These are phyloP conservation scores for Ridgeia piscesae DNA, from an alignment of 1,140 invertebrate genomes.

Conservation along the genomic window DNA sequence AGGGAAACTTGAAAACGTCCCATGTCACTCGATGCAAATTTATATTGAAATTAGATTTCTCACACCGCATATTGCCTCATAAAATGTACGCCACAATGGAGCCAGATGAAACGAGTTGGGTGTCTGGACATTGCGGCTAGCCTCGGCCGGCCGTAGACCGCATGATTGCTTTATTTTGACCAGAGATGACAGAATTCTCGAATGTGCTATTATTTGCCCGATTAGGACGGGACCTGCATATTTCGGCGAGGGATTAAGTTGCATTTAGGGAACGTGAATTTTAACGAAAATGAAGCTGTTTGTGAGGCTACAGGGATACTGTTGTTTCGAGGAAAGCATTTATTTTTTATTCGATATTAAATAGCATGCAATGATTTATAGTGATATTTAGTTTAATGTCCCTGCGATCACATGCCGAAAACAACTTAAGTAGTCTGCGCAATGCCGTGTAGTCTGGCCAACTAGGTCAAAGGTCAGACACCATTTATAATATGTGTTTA, in stretches of 20 bases:
- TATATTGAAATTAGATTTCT: slow-evolving; percentile 7
- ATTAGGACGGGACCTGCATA: background rate
- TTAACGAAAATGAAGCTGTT: background rate
- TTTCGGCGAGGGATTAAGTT: background rate
- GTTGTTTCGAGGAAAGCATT: background rate
- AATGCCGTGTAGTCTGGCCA: background rate
- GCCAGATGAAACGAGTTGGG: background rate
- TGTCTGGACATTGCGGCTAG: background rate
- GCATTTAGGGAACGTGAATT: background rate
- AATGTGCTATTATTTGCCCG: background rate
- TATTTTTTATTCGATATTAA: background rate
- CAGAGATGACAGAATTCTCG: background rate
- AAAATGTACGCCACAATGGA: background rate
- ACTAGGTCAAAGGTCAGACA: background rate
- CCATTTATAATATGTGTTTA: background rate
- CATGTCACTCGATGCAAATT: slow-evolving; percentile 5
- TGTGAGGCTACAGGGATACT: background rate
- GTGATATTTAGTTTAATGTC: background rate
- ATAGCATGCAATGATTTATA: background rate
- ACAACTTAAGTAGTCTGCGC: background rate
- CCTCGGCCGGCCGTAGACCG: background rate
- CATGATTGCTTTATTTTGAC: background rate
- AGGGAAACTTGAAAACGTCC: background rate
- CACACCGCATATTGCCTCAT: background rate
- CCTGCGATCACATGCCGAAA: background rate